Percentiles rank a stretch among this genome's conserved stretches.
phyloP scores from a whole-genome alignment of 1,140 invertebrate species.

The Aphis craccivora region DNA sequence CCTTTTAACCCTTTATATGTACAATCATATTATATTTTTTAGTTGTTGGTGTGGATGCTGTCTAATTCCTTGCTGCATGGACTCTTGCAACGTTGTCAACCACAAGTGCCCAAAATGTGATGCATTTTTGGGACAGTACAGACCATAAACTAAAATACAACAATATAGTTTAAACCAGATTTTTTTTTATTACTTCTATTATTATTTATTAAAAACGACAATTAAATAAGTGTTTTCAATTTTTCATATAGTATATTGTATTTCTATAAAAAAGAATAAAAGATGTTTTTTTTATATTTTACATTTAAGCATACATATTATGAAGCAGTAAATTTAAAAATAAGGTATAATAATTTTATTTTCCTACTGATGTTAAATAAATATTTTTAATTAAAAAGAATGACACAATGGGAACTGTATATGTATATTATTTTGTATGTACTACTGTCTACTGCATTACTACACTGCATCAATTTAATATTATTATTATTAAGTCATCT shows the following conservation, averaged over 20 bases:
- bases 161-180: background rate
- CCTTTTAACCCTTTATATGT: background rate
- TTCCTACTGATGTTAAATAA: background rate
- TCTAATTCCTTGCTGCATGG: constrained; percentile 87
- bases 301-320: background rate
- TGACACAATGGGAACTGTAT: too few relatives aligned
- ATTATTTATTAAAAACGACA: constrained; percentile 4
- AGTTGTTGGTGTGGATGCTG: constrained; percentile 83
- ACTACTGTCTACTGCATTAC: too few relatives aligned
- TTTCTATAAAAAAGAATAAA: background rate
- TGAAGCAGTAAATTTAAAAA: background rate
- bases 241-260: background rate
- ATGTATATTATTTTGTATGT: too few relatives aligned
- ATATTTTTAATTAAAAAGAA: too few relatives aligned
- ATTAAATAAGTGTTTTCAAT: background rate
- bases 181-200: background rate
- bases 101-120: constrained; percentile 87
- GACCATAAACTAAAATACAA: constrained; percentile 68
- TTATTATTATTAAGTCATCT: too few relatives aligned
- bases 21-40: constrained; percentile 62
- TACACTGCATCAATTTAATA: too few relatives aligned
- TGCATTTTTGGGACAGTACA: constrained; percentile 79
- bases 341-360: background rate
- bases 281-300: background rate
- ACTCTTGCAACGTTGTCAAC: constrained; percentile 87